Conservation (phyloP, 2,113 vertebrate genomes). For the Tonatia bakeri region DNA sequence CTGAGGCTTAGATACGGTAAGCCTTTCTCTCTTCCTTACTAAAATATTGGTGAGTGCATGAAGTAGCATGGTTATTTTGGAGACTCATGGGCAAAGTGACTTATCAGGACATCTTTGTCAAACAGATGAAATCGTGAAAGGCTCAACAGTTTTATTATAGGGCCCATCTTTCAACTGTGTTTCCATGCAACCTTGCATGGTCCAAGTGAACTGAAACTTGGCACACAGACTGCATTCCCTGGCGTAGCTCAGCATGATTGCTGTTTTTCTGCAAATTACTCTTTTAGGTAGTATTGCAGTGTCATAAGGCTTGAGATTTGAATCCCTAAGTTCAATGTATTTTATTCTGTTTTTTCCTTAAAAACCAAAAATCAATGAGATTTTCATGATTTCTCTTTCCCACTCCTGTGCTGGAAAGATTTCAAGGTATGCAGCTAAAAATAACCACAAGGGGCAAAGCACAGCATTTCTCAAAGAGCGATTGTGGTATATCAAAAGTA, state of each 20-base stretch:
- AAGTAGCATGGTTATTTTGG: background rate
- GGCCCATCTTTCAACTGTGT: background rate
- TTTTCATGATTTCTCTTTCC: background rate
- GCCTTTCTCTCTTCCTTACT: background rate
- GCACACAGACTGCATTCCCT: background rate
- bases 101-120: background rate
- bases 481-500: background rate
- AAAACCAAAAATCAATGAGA: background rate
- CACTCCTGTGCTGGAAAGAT: background rate
- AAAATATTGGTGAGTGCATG: background rate
- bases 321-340: background rate
- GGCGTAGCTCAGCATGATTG: background rate
- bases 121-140: background rate
- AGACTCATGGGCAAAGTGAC: background rate
- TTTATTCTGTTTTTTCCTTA: background rate
- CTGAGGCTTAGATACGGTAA: background rate
- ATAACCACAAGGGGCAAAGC: background rate
- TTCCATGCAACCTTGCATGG: background rate
- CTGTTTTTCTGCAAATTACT: background rate
- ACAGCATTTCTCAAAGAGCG: background rate
- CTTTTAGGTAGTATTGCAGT: background rate
- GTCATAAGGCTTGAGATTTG: background rate
- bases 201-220: background rate
- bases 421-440: conserved; percentile 32
- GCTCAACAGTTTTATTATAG: background rate